A percentile compares a stretch with the other conserved stretches of the same genome.
These are phyloP conservation scores for Antheraea assamensis DNA, from an alignment of 2,888 invertebrate genomes.

Conservation along the genomic window DNA sequence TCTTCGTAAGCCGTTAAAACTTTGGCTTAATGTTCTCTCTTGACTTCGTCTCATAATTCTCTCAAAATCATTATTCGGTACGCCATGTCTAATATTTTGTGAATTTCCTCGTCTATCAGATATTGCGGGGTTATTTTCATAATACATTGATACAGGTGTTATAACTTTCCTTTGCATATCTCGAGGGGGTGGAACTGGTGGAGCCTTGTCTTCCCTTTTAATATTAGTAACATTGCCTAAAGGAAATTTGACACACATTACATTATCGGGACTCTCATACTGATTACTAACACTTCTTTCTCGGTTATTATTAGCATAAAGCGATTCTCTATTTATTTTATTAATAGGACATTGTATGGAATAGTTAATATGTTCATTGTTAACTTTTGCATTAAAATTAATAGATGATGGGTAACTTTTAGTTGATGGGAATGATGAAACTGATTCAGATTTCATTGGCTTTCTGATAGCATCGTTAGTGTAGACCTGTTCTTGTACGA, in stretches of 20 bases:
- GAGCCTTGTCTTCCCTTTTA: slow-evolving; percentile 77
- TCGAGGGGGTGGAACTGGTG: slow-evolving; percentile 91
- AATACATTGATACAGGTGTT: slow-evolving; percentile 76
- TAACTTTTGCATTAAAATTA: slow-evolving; percentile 80
- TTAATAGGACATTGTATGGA: slow-evolving; percentile 70
- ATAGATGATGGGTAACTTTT: slow-evolving; percentile 80
- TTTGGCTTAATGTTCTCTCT: slow-evolving; percentile 69
- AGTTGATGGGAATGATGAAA: slow-evolving; percentile 78
- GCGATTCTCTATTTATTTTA: slow-evolving; percentile 64
- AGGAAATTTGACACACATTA: slow-evolving; percentile 79
- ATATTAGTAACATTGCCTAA: slow-evolving; percentile 72
- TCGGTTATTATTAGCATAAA: slow-evolving; percentile 65
- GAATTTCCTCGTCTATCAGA: slow-evolving; percentile 57
- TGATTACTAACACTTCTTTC: slow-evolving; percentile 64
- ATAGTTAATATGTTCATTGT: slow-evolving; percentile 79
- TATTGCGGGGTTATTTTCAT: slow-evolving; percentile 66
- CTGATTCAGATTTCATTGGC: slow-evolving; percentile 74
- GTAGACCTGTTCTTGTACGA: slow-evolving; percentile 59
- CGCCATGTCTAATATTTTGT: slow-evolving; percentile 63
- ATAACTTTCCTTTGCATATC: slow-evolving; percentile 85
- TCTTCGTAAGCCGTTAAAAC: slow-evolving; percentile 71
- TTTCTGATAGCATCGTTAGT: slow-evolving; percentile 60
- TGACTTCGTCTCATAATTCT: slow-evolving; percentile 77
- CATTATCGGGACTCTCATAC: slow-evolving; percentile 67
- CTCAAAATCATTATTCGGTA: slow-evolving; percentile 75